Evolutionary conservation across 1,140 invertebrate species (phyloP).

Genomic region (Ceratosolen solmsi): DNA sequence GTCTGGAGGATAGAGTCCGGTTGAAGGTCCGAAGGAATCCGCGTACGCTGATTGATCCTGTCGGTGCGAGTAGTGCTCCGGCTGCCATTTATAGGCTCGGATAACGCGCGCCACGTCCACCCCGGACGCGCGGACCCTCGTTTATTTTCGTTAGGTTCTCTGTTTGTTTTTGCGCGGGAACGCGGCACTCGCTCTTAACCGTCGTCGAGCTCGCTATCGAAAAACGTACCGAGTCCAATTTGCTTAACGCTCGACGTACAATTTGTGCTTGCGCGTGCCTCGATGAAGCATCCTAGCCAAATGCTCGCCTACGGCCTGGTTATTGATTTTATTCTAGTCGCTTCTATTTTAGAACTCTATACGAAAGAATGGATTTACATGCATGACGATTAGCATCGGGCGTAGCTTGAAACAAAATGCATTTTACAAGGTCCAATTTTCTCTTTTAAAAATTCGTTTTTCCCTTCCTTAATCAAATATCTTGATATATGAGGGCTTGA

Average conservation of each 20-base stretch:
- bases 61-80: too few species aligned
- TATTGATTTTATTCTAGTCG: not conserved
- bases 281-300: not conserved
- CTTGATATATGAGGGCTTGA: too few species aligned
- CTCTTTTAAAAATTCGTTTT: too few species aligned
- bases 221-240: not conserved
- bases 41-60: not conserved
- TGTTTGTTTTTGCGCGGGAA: not conserved
- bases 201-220: not conserved
- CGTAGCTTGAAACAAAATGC: too few species aligned
- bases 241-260: not conserved
- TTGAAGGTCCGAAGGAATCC: not conserved
- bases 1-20: slow-evolving; percentile 19
- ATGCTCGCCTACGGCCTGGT: not conserved
- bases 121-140: not conserved
- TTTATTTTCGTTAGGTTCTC: not conserved
- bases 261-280: not conserved
- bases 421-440: too few species aligned
- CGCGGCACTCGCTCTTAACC: not conserved
- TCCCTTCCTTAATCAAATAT: too few species aligned
- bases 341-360: not conserved
- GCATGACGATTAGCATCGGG: too few species aligned
- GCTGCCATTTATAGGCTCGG: not conserved
- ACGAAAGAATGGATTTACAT: not conserved
- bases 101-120: not conserved